Evolutionary conservation across 2,113 vertebrate species (phyloP), one percentile per base, ranked within the genome.

Genomic region (Catharus minimus): DNA sequence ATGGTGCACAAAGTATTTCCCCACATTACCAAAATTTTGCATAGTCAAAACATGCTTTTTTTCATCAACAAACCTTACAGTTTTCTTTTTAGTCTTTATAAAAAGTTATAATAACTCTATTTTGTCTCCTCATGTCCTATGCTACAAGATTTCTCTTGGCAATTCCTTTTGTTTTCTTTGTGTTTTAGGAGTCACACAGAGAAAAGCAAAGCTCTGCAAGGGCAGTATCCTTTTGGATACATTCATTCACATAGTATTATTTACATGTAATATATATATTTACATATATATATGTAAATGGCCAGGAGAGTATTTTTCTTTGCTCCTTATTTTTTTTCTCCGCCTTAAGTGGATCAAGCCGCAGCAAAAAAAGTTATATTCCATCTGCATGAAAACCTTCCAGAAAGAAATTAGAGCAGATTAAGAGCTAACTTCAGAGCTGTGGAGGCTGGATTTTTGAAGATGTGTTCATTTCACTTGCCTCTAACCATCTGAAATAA

Each of bases 91-190:
- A 52, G 14, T 33, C 23, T 18, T 46, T 23, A 43, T 28, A 43
- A 52, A 33, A 77, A 9, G 14, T 21, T 50, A 28, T 14, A 28
- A 64, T 28, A 28, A 77, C 8, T 43, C 33, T 41, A 23, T 19
- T 30, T 38, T 41, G n/a, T 5, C 5, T 7, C 4, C 3, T 2
- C 15, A 7, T 8, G 4, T 73, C n/a, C 19, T 73, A 6, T 10
- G 36, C 14, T 36, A 67, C 13, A 53, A 62, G 30, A 46, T 68
- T 82, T 75, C 15, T 60, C 11, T 33, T 68, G 19, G 5, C 23
- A 44, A 44, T 47, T 72, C 7, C 21, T 82, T 89, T 74, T 32
- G 13, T 89, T 74, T 69, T 73, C 21, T 47, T 43, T 64, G 6
- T 56, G 30, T 84, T 81, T 71, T 43, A 74, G 32, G 12, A 75